Evolutionary conservation across 2,888 invertebrate genomes (phyloP), one percentile per base, ranked within the genome.

Genomic region (Mimas tiliae): DNA sequence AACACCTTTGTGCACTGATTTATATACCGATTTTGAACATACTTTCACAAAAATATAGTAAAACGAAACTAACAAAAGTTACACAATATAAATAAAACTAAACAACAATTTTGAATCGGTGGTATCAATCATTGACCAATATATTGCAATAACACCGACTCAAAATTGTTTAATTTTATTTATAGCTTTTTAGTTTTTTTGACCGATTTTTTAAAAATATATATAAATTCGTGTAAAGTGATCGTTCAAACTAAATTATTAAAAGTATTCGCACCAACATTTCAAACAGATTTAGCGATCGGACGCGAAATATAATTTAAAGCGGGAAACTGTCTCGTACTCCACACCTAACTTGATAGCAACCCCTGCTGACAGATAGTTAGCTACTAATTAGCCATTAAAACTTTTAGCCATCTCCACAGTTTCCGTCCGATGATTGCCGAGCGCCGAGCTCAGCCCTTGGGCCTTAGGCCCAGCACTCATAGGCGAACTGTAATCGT

Each of bases 331-430:
- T 70, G 72, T 69, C 66, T 16, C 21, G 19, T 52, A 42, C 52
- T 16, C 12, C 19, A 38, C 27, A 6, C 8, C 63, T n/a, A 16
- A 47, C 16, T 55, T 48, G 16, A 14, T 53, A 65, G 12, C 34
- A 19, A 48, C 33, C 8, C 65, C 68, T 63, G 71, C 68, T 70
- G 76, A 79, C 76, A 76, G 74, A 71, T 75, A 77, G 27, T 27
- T 4, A 4, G 77, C 73, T 77, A 76, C 78, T 85, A 86, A 86
- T 86, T 84, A 84, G 76, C 82, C 77, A 82, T 86, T 86, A 86
- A 86, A 86, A 87, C 77, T 85, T 87, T 75, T 74, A 75, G 74
- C 75, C 47, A 53, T 66, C 66, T 45, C 58, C 51, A 47, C 47
- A 53, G 66, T 63, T 66, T 62, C 42, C 62, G 63, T 21, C 48